A percentile compares a stretch with the other conserved stretches of the same genome.
phyloP scores from a whole-genome alignment of 2,888 invertebrate genomes.

The Xanthorhoe designata region DNA sequence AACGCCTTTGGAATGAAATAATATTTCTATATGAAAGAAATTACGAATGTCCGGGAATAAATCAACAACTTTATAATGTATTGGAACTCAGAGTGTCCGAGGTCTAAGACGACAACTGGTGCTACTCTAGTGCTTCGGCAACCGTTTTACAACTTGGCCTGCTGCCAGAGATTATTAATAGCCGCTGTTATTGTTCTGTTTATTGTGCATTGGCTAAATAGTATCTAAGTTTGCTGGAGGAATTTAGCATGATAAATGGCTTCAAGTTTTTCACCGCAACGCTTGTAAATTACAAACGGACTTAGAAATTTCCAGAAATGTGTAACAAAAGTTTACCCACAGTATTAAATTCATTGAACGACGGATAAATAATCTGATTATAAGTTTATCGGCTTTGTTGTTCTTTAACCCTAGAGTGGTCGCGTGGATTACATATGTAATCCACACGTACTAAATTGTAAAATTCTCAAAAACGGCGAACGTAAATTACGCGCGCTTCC shows the following conservation, averaged over 20 bases:
- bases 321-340: not conserved
- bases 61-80: not conserved
- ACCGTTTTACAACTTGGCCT: constrained; percentile 63
- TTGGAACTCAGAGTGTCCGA: not conserved
- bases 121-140: constrained; percentile 56
- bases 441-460: too few species aligned
- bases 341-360: not conserved
- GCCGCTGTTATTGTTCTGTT: constrained; percentile 56
- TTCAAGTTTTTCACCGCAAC: constrained; percentile 28
- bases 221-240: constrained; percentile 31
- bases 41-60: not conserved
- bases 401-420: too few species aligned
- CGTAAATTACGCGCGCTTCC: too few species aligned
- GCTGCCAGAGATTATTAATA: constrained; percentile 67
- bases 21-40: too few species aligned
- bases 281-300: constrained; percentile 26
- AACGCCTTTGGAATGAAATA: too few species aligned
- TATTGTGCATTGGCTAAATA: constrained; percentile 47
- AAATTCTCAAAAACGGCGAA: too few species aligned
- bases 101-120: constrained; percentile 57
- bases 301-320: constrained; percentile 16
- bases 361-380: not conserved
- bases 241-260: constrained; percentile 32
- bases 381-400: not conserved
- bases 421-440: too few species aligned